Conservation (phyloP, 2,113 vertebrate species). For the Fulmarus glacialis region DNA sequence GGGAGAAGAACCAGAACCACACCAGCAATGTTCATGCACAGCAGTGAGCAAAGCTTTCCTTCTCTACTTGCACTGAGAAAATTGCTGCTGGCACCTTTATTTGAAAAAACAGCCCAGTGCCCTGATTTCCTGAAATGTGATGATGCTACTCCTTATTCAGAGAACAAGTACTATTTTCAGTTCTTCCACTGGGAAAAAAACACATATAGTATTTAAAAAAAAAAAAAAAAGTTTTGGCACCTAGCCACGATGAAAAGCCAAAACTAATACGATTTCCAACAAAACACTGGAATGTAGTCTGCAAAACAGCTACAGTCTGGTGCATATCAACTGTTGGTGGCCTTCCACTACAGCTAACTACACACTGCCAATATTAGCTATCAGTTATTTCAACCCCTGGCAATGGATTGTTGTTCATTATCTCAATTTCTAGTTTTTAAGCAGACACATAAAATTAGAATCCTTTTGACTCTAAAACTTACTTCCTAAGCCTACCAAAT, state of each 20-base stretch:
- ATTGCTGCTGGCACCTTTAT: not conserved
- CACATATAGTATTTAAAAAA: not conserved
- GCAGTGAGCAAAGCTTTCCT: not conserved
- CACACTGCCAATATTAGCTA: not conserved
- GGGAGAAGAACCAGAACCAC: not conserved
- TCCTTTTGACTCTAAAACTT: not conserved
- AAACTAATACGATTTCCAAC: not conserved
- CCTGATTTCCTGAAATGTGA: not conserved
- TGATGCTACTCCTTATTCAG: not conserved
- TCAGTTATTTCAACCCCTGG: not conserved
- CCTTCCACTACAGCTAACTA: not conserved
- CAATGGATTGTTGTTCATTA: not conserved
- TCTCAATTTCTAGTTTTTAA: not conserved
- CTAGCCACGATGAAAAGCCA: not conserved
- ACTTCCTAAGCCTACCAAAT: not conserved
- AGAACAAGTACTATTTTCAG: slow-evolving; percentile 2
- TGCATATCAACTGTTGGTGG: not conserved
- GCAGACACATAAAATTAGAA: not conserved
- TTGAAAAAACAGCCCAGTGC: not conserved
- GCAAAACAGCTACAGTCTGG: not conserved
- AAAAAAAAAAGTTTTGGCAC: not conserved
- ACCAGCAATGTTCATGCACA: not conserved
- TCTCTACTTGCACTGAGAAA: not conserved
- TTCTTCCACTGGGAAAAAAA: not conserved
- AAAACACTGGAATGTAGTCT: not conserved